phyloP scores from a whole-genome alignment of 1,140 invertebrate species.

The Sycophila sp. region DNA sequence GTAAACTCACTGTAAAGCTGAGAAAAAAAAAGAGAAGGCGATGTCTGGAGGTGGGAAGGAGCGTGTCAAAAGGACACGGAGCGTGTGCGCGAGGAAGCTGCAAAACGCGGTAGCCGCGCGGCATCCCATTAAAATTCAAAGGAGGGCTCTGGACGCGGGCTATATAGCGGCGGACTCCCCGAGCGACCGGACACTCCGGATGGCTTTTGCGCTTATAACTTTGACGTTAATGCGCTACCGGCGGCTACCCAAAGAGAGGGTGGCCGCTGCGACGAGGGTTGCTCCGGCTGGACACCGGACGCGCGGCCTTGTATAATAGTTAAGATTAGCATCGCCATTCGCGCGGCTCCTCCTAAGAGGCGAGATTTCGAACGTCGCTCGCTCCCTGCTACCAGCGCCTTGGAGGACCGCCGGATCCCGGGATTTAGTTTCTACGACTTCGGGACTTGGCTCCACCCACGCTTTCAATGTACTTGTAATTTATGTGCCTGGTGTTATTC shows the following conservation, averaged over 20 bases:
- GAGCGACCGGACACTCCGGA: not conserved
- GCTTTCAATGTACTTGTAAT: too few species aligned
- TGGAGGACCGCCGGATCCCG: not conserved
- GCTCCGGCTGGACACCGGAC: not conserved
- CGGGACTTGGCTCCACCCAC: not conserved
- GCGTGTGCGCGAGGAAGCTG: not conserved
- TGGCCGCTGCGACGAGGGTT: not conserved
- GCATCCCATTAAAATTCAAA: constrained; percentile 39
- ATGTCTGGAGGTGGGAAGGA: not conserved
- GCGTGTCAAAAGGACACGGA: not conserved
- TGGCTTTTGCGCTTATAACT: constrained; percentile 29
- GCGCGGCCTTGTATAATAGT: constrained; percentile 29
- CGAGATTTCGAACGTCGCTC: constrained; percentile 1
- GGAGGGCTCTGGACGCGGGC: too few species aligned
- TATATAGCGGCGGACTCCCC: not conserved
- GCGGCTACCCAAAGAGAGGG: not conserved
- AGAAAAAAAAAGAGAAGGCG: not conserved
- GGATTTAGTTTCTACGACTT: not conserved
- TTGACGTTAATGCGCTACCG: constrained; percentile 30
- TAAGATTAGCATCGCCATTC: constrained; percentile 48
- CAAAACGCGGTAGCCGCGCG: not conserved
- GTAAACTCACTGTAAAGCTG: not conserved
- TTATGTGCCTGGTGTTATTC: too few species aligned
- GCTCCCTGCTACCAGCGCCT: too few species aligned
- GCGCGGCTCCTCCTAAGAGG: not conserved